phyloP scores from a whole-genome alignment of 1,140 invertebrate genomes.

The Polypedilum vanderplanki region DNA sequence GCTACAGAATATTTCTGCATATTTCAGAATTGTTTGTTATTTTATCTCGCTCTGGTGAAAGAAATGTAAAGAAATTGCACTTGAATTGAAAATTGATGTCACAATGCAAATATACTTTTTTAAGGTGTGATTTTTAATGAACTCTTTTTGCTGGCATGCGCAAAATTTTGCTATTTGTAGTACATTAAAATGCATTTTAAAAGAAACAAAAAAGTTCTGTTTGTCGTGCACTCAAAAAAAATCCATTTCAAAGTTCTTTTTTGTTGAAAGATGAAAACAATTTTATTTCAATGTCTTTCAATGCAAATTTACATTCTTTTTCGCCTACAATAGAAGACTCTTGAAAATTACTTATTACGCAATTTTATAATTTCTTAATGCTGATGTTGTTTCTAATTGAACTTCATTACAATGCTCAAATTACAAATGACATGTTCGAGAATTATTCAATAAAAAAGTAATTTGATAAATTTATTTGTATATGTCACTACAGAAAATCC shows the following conservation, averaged over 20 bases:
- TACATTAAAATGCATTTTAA: not conserved
- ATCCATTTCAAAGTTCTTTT: too few species aligned
- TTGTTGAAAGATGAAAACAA: too few species aligned
- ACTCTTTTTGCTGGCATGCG: not conserved
- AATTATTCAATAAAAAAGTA: not conserved
- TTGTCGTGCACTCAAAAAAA: not conserved
- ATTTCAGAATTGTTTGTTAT: too few species aligned
- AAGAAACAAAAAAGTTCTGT: not conserved
- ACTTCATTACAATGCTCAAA: not conserved
- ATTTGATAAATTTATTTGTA: not conserved
- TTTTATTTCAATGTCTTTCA: not conserved
- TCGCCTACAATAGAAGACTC: not conserved
- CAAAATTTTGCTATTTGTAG: not conserved
- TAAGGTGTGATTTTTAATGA: too few species aligned
- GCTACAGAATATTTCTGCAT: too few species aligned
- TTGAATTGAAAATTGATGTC: not conserved
- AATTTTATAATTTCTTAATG: not conserved
- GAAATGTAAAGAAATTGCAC: not conserved
- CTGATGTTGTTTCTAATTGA: too few species aligned
- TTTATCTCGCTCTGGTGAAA: too few species aligned
- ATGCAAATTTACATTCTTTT: not conserved
- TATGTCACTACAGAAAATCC: not conserved
- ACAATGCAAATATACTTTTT: not conserved
- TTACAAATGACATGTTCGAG: not conserved
- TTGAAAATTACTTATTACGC: conserved; percentile 18